Evolutionary conservation across 2,888 invertebrate genomes (phyloP).

Genomic region (Morpho achilles): DNA sequence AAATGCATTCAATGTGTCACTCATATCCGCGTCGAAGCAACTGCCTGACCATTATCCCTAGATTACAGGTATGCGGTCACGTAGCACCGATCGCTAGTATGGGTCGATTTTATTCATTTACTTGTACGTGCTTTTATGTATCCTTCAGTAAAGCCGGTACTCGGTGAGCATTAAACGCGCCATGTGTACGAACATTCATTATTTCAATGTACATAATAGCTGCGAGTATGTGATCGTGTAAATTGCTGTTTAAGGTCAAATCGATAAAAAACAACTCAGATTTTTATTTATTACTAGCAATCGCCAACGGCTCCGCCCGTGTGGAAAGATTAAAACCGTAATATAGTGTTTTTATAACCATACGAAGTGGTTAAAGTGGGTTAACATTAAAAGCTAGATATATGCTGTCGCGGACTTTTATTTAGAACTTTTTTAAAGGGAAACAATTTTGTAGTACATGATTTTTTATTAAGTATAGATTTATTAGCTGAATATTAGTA

Average conservation of each 20-base stretch:
- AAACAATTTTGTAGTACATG: too few species aligned
- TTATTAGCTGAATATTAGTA: too few species aligned
- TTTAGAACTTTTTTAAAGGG: too few species aligned
- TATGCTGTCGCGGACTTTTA: too few species aligned
- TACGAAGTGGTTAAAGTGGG: too few species aligned
- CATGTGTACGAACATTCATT: slow-evolving; percentile 39
- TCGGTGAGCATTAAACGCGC: slow-evolving; percentile 40
- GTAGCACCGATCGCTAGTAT: slow-evolving; percentile 38
- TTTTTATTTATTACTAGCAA: too few species aligned
- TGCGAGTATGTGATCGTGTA: slow-evolving; percentile 36
- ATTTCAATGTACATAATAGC: slow-evolving; percentile 40
- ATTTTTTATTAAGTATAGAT: too few species aligned
- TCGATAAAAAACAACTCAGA: neutral
- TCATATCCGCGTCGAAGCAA: slow-evolving; percentile 26
- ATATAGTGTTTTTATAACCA: too few species aligned
- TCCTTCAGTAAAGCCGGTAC: slow-evolving; percentile 26
- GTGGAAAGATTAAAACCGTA: too few species aligned
- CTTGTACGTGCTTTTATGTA: slow-evolving; percentile 47
- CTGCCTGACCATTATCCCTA: slow-evolving; percentile 35
- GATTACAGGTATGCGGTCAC: slow-evolving; percentile 49
- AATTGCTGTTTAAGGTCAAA: slow-evolving; percentile 43
- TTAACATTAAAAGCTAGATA: too few species aligned
- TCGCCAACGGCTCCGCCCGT: too few species aligned
- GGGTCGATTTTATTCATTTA: slow-evolving; percentile 53
- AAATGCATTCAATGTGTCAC: slow-evolving; percentile 28